Base-by-base conservation (phyloP, 2,888 invertebrate species). In the Hoplodrina ambigua region DNA sequence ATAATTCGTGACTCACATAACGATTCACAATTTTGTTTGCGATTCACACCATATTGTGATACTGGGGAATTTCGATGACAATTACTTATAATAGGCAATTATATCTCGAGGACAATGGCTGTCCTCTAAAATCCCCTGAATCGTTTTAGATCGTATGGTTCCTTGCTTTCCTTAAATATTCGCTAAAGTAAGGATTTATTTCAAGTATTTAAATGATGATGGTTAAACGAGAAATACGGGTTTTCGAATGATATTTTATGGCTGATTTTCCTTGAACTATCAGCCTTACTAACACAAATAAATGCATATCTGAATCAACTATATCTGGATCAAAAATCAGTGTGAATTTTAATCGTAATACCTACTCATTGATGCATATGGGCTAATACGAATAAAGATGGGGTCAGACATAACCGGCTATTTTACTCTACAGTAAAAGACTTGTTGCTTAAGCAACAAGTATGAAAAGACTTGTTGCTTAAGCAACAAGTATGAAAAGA, bases 1-100 rank as follows among this genome's bases (percentile, higher is more conserved):
- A 86, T 86, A 86, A 86, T 64, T 71, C 72, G 71, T 86, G 86
- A 85, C 78, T 84, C 86, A 86, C 76, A 75, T 69, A 46, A 13
- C 63, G 66, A 82, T 72, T 74, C 64, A 73, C 54, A 49, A 62
- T 69, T 71, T 66, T 66, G 68, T 74, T 74, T 60, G 57, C 33
- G 41, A 69, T 78, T 80, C 65, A 57, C 58, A 65, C 49, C 57
- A 55, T 68, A 20, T 15, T 56, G 46, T 64, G 4, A 41, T 53
- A 11, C 57, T 10, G 20, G 53, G 49, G n/a, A 50, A 50, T 25
- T 50, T 33, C 10, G 33, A 55, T 55, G 33, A 55, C 55, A 55
- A 25, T 33, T 55, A 10, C 2, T 30, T 55, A 15, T 33, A 33
- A 20, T 33, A 25, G 25, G 25, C 25, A 46, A 41, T 46, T 44